Evolutionary conservation across 2,888 invertebrate species (phyloP), one percentile per base, ranked within the genome.

Genomic region (Criorhina ranunculi): DNA sequence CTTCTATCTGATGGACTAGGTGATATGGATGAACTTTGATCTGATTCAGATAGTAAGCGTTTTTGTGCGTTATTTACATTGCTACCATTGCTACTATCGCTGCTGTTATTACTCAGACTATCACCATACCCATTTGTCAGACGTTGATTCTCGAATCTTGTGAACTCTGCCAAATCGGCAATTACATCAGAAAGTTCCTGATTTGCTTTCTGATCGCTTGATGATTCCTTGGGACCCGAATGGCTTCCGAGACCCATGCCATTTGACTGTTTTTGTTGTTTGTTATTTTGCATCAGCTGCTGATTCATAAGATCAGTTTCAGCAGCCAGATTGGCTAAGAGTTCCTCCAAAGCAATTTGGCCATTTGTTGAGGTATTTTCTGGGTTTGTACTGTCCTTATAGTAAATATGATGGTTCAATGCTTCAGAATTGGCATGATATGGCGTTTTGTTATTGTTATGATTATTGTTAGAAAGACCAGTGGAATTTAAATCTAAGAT

Each of bases 1-100:
- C 88, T 88, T 87, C 87, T 79, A 72, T 88, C 88, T 55, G 88
- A 88, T 79, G 88, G 75, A 86, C 88, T 87, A 69, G 88, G 88
- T 75, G 88, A 88, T 62, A 88, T 87, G 40, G 88, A 88, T 86
- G 88, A 88, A 80, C 88, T 88, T 69, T 88, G 87, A 73, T 87
- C 88, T 31, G 87, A 87, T 83, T 87, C 88, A 75, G 87, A 87
- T 78, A 83, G 49, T 67, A 87, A 83, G 42, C 87, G 87, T 72
- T 86, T 87, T 64, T 80, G 72, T 59, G 79, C 70, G 62, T 78
- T 87, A 81, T 82, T 86, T 82, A 85, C 87, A 86, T 86, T 86
- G 86, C 85, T 87, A 86, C 81, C 73, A 72, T 85, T 88, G 86
- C 85, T 87, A 78, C 72, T 86, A 35, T 85, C 81, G 12, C 72